A percentile compares a stretch with the other conserved stretches of the same genome.
Conservation (phyloP, 2,888 invertebrate genomes). For the Campoplex capitator region DNA sequence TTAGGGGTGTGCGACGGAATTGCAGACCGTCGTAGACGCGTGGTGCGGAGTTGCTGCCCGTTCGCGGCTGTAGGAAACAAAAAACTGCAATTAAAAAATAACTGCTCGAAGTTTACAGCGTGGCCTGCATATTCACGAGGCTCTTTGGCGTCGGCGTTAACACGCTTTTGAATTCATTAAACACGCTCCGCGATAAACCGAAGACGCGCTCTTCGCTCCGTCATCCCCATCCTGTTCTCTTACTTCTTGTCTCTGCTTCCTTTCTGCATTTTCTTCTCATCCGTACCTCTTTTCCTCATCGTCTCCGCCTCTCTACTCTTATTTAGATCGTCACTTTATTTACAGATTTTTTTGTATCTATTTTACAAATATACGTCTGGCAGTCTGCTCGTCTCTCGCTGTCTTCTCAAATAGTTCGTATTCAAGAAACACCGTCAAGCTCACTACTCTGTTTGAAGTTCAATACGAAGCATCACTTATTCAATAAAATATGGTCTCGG, state of each 20-base stretch:
- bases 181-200: conserved; percentile 72
- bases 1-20: conserved; percentile 47
- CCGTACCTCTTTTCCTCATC: conserved; percentile 21
- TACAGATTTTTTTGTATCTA: conserved; percentile 18
- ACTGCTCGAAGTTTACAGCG: conserved; percentile 73
- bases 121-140: conserved; percentile 74
- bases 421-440: not conserved
- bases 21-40: conserved; percentile 42
- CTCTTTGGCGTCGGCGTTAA: conserved; percentile 73
- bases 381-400: not conserved
- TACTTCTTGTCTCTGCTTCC: conserved; percentile 14
- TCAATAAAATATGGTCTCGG: not conserved
- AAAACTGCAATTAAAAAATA: conserved; percentile 75
- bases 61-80: conserved; percentile 56
- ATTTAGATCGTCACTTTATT: conserved; percentile 1
- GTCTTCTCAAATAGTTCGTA: not conserved
- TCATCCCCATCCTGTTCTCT: conserved; percentile 25
- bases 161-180: conserved; percentile 75
- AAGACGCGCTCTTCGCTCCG: conserved; percentile 61
- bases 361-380: not conserved
- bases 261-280: conserved; percentile 45
- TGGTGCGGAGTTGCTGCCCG: conserved; percentile 25
- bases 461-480: not conserved
- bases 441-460: not conserved
- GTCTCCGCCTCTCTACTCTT: not conserved